phyloP scores from a whole-genome alignment of 2,113 vertebrate genomes.

The Marmota monax region DNA sequence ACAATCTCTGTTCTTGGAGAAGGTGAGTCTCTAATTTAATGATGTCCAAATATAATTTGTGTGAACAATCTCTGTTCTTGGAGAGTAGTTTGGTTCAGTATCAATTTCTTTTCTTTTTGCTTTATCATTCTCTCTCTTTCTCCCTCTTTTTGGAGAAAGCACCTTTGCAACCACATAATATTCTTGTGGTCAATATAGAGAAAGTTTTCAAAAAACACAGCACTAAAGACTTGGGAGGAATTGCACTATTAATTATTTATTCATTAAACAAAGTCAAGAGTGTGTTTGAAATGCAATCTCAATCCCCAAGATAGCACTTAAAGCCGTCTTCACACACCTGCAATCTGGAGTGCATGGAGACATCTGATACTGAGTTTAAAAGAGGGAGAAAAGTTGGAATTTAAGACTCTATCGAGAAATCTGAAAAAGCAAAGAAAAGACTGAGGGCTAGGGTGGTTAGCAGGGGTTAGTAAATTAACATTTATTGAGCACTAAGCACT shows the following conservation, averaged over 20 bases:
- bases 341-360: not conserved
- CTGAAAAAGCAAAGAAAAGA: not conserved
- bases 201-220: not conserved
- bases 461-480: constrained; percentile 46
- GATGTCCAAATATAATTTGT: not conserved
- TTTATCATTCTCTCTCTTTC: not conserved
- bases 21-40: not conserved
- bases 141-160: not conserved
- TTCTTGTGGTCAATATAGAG: not conserved
- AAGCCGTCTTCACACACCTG: not conserved
- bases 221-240: not conserved
- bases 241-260: not conserved
- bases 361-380: not conserved
- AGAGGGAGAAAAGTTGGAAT: not conserved
- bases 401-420: not conserved
- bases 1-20: not conserved
- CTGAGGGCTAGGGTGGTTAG: not conserved
- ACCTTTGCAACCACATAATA: not conserved
- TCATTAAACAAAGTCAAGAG: constrained; percentile 12
- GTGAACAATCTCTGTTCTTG: not conserved
- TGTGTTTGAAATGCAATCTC: constrained; percentile 6
- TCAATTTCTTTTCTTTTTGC: not conserved
- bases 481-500: constrained; percentile 61
- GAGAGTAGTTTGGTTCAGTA: not conserved
- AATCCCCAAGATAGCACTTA: not conserved